Evolutionary conservation across 2,888 invertebrate genomes (phyloP), one percentile per base, ranked within the genome.

Genomic region (Platycheirus rosarum): DNA sequence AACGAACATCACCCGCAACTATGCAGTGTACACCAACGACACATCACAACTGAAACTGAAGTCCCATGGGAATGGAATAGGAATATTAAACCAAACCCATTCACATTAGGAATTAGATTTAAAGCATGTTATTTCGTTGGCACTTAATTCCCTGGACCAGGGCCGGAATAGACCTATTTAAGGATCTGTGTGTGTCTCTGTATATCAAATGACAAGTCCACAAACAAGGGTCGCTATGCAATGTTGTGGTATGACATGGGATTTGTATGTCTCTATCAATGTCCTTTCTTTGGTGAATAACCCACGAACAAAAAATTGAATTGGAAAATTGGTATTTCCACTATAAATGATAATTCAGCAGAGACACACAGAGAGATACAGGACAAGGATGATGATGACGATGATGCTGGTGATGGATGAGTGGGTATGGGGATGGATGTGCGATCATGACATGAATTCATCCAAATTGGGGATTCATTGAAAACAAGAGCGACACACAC

Each of bases 311-410:
- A 23, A 53, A 66, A 42, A 26, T 44, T 42, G 44, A 51, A 71
- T 62, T 51, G 66, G 63, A 69, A 74, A 74, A 79, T 79, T 79
- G 69, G 79, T 74, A 69, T 74, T 79, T 79, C 75, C 79, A 79
- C 79, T 79, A 63, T 74, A 79, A 79, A 79, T 79, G 79, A 79
- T 79, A 79, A 74, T 79, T 79, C 74, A 49, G 42, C 35, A 46
- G 42, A 49, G 14, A 23, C 13, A 42, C 23, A 40, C 3, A 37
- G 7, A 37, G 7, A n/a, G 11, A 13, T 23, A 18, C 8, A 20
- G 32, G 20, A 68, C 44, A 23, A 32, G 8, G 51, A 44, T 44
- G 42, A 35, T n/a, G 29, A 62, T 13, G 18, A 32, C 14, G 53
- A 46, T 23, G 35, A 46, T 5, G 44, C 11, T 8, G 23, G 48